These are phyloP conservation scores for Nerophis lumbriciformis DNA, from an alignment of 2,113 vertebrate species.

Conservation along the genomic window DNA sequence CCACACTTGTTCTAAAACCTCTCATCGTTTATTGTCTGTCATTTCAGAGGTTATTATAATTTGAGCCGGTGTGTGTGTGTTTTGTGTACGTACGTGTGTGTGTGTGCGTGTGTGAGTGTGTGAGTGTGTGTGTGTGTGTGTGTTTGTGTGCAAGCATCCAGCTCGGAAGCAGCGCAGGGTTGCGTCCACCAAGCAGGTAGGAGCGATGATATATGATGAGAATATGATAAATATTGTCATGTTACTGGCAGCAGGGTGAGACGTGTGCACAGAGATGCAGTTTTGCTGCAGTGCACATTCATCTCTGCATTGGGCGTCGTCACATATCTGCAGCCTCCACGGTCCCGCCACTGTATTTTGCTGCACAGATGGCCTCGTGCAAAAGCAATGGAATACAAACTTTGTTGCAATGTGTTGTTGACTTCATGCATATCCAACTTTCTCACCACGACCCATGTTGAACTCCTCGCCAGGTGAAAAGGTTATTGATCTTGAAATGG, in stretches of 20 bases:
- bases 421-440: conserved; percentile 14
- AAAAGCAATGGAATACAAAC: neutral
- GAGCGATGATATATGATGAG: neutral
- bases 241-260: neutral
- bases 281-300: conserved; percentile 47
- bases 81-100: too few relatives aligned
- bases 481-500: conserved; percentile 39
- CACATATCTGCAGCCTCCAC: conserved; percentile 20
- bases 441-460: conserved; percentile 35
- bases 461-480: conserved; percentile 32
- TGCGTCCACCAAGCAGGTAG: neutral
- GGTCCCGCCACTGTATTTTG: neutral
- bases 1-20: too few relatives aligned
- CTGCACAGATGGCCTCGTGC: neutral
- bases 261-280: conserved; percentile 2
- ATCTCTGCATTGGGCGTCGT: conserved; percentile 53
- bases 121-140: neutral
- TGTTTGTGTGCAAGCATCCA: neutral
- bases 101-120: neutral
- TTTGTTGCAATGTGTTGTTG: conserved; percentile 6
- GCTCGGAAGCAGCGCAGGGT: neutral
- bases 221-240: neutral
- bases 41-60: too few relatives aligned
- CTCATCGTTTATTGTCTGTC: too few relatives aligned
- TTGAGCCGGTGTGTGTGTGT: too few relatives aligned